Percentiles rank a stretch among this genome's conserved stretches.
These are phyloP conservation scores for Phrynosoma platyrhinos DNA, from an alignment of 2,113 vertebrate genomes.

Conservation along the genomic window DNA sequence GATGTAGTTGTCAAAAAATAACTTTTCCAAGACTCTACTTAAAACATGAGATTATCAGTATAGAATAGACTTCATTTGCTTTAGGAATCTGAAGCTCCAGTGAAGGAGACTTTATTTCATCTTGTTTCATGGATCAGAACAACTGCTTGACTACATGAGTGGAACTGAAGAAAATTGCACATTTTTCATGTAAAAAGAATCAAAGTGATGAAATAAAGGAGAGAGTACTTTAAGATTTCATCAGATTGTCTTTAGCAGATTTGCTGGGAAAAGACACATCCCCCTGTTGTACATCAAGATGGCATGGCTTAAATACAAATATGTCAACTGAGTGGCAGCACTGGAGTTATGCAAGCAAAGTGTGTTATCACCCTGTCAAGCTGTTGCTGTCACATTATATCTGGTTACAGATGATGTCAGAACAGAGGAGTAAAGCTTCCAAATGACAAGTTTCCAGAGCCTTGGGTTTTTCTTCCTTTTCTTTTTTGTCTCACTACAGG, in stretches of 20 bases:
- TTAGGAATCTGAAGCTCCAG: slow-evolving; percentile 37
- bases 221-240: slow-evolving; percentile 25
- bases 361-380: slow-evolving; percentile 61
- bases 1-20: no score
- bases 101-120: slow-evolving; percentile 42
- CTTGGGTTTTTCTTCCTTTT: background rate
- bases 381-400: slow-evolving; percentile 63
- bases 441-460: background rate
- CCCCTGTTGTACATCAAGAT: slow-evolving; percentile 46
- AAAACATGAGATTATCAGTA: background rate
- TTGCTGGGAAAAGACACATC: background rate
- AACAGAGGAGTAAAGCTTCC: slow-evolving; percentile 48
- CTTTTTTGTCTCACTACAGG: background rate
- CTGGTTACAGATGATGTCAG: slow-evolving; percentile 38
- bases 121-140: slow-evolving; percentile 38
- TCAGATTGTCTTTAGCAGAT: slow-evolving; percentile 23
- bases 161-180: slow-evolving; percentile 34
- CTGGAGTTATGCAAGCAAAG: slow-evolving; percentile 56
- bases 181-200: slow-evolving; percentile 39
- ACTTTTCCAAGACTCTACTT: no score
- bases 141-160: slow-evolving; percentile 50
- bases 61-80: slow-evolving; percentile 40
- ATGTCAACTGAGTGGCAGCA: slow-evolving; percentile 37
- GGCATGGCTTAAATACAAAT: slow-evolving; percentile 57
- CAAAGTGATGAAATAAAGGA: slow-evolving; percentile 23